Conservation (phyloP, 2,113 vertebrate genomes). For the Anhinga rufa region DNA sequence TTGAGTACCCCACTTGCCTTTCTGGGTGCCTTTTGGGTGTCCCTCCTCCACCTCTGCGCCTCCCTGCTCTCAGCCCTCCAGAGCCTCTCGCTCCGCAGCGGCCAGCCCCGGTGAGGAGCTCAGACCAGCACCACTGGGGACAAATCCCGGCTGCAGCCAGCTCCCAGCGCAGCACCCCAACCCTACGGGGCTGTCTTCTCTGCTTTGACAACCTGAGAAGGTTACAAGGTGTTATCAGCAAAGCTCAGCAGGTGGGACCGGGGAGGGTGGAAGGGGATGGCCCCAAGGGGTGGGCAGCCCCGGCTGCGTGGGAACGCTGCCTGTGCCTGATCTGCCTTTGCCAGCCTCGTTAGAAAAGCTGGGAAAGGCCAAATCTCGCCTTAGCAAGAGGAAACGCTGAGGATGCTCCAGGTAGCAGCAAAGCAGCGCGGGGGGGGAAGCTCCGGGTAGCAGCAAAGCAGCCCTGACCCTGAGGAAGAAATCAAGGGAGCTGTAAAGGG, state of each 20-base stretch:
- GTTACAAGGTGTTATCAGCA: background rate
- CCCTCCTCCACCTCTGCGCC: too few relatives aligned
- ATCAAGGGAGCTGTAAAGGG: accelerated
- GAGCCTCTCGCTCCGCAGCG: background rate
- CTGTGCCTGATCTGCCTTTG: background rate
- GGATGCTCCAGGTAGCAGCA: accelerated
- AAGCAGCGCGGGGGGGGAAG: background rate
- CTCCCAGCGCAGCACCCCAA: background rate
- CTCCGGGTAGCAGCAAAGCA: accelerated
- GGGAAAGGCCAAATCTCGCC: background rate
- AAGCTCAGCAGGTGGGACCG: background rate
- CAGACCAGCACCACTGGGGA: background rate
- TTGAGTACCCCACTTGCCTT: background rate
- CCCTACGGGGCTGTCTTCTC: background rate
- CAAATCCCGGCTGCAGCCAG: background rate
- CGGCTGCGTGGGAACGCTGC: background rate
- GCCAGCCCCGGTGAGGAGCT: background rate
- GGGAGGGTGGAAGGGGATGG: background rate
- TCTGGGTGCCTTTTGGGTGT: too few relatives aligned
- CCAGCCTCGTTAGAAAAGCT: background rate
- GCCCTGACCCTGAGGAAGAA: background rate
- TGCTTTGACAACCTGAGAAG: background rate
- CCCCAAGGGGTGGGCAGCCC: background rate
- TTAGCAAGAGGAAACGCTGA: accelerated
- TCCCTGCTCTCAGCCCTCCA: background rate